Evolutionary conservation across 1,140 invertebrate species (phyloP), one percentile per base, ranked within the genome.

Genomic region (Calliopsis andreniformis): DNA sequence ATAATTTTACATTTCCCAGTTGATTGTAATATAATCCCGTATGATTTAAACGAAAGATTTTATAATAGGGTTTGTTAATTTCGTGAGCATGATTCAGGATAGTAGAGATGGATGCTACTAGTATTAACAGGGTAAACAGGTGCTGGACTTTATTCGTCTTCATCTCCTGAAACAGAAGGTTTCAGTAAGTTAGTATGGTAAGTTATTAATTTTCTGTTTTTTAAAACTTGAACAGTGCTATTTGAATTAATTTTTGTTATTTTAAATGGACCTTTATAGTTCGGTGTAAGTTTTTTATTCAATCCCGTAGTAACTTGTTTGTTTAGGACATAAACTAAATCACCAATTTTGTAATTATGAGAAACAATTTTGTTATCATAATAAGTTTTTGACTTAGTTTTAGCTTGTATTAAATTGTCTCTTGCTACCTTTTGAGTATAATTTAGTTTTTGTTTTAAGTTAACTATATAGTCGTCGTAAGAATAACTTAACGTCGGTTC

Each of bases 81-180:
- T 8, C 20, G 49, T 51, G n/a, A 51, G 49, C n/a, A 51, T 51
- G 49, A 25, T 51, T 51, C 23, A 20, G 20, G 8, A 51, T 10
- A 51, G n/a, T 47, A 6, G 8, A 25, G 2, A 51, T 25, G n/a
- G 0, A 10, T 23, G 7, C 6, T 51, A 51, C 1, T 51, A 25
- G n/a, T 20, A 10, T 51, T 25, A 23, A 23, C 8, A 51, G 45
- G 14, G 6, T n/a, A 8, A 7, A 51, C 7, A 23, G 5, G 18
- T 23, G 6, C 20, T 25, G 20, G 3, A 23, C 2, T 23, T 51
- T 51, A 51, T 23, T 51, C 49, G 20, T 51, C 20, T 8, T 6
- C 20, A 25, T 51, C 49, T 23, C 20, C 49, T 51, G 49, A 51
- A 51, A 47, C 49, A 51, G 6, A 51, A 51, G 49, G 45, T 51